phyloP scores from a whole-genome alignment of 2,113 vertebrate genomes.

The Crocuta crocuta region DNA sequence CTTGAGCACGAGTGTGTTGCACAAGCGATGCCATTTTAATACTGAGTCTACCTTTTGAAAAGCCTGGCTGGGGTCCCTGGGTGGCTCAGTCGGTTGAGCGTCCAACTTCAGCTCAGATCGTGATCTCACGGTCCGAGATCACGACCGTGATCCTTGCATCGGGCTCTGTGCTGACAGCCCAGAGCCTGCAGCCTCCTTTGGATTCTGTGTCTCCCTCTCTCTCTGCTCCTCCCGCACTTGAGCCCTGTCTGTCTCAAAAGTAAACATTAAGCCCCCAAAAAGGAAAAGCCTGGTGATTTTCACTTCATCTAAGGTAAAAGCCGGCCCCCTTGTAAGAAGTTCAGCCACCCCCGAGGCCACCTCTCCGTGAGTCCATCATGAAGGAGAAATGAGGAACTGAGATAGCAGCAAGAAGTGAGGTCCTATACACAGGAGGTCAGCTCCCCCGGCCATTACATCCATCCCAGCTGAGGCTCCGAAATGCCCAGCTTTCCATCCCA shows the following conservation, averaged over 20 bases:
- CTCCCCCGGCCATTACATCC: background rate
- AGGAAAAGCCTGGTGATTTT: background rate
- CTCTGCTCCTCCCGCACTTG: too few species aligned
- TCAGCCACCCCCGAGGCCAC: background rate
- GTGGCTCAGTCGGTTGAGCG: too few species aligned
- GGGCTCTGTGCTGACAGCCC: too few species aligned
- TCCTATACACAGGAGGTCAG: background rate
- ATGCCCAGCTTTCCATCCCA: background rate
- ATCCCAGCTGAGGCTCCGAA: background rate
- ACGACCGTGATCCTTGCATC: too few species aligned
- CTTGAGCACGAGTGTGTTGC: background rate
- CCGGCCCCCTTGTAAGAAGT: background rate
- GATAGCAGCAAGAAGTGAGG: background rate
- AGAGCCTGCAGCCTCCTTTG: too few species aligned
- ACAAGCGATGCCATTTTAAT: background rate
- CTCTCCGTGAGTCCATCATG: background rate
- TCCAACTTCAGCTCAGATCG: too few species aligned
- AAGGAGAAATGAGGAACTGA: background rate
- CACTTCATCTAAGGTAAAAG: constrained; percentile 33
- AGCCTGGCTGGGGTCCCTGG: too few species aligned
- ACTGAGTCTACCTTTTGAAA: background rate
- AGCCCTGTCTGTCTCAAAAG: too few species aligned
- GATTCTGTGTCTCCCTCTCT: too few species aligned
- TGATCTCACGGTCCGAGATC: too few species aligned
- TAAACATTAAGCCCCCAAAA: too few species aligned